These are phyloP conservation scores for Pegoplata infirma DNA, from an alignment of 2,888 invertebrate genomes.

Conservation along the genomic window DNA sequence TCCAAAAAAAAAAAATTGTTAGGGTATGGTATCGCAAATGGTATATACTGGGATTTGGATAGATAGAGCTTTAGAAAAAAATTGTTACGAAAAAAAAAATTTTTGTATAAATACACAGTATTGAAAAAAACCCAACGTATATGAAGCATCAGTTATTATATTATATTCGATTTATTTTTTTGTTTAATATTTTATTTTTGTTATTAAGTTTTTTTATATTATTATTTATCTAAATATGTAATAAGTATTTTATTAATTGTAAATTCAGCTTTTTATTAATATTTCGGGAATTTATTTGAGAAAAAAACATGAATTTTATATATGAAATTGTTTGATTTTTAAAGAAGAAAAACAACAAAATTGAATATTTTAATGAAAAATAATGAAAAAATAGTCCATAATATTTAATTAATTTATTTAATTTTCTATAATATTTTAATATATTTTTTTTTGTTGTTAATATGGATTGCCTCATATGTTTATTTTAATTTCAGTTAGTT, in stretches of 20 bases:
- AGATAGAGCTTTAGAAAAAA: constrained; percentile 3
- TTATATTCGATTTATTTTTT: constrained; percentile 28
- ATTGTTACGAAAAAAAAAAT: neutral
- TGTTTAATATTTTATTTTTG: neutral
- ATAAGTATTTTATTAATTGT: constrained; percentile 41
- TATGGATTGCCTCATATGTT: constrained; percentile 59
- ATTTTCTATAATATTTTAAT: neutral
- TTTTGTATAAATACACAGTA: neutral
- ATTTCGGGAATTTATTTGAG: constrained; percentile 9
- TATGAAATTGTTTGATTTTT: neutral
- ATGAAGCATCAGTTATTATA: constrained; percentile 20
- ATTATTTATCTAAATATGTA: constrained; percentile 24
- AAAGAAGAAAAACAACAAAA: constrained; percentile 4
- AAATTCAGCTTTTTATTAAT: constrained; percentile 57
- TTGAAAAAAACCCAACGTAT: constrained; percentile 6
- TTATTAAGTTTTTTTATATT: constrained; percentile 39
- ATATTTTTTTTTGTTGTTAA: no score
- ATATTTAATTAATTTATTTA: neutral
- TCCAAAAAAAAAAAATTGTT: constrained; percentile 2
- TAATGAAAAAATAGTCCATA: neutral
- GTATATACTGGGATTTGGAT: constrained; percentile 43
- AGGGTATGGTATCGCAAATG: neutral
- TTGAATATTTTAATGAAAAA: neutral
- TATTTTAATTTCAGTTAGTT: constrained; percentile 15
- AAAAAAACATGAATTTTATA: neutral